Base-by-base conservation (phyloP, 2,888 invertebrate species). In the Phortica okadai region DNA sequence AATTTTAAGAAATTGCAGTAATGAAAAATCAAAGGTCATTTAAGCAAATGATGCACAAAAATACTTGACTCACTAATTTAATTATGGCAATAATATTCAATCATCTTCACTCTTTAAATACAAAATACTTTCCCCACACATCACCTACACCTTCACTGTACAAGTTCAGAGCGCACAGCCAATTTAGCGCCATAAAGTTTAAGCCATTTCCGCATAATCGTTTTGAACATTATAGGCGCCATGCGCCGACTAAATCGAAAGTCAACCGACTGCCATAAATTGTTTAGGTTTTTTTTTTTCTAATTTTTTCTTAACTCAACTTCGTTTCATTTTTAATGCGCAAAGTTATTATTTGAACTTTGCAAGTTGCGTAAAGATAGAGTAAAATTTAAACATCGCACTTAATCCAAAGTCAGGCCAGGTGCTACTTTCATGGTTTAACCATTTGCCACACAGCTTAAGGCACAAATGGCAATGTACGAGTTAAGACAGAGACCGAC, bases 391-490 rank as follows among this genome's bases (percentile, higher is more conserved):
- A 11, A 50, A 50, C 50, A 8, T 50, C 16, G 62, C 33, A 62
- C 62, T 62, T 62, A 16, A 62, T 21, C 62, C n/a, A 11, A 21
- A 16, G 11, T 11, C 25, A 8, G 8, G 62, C 8, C 16, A 62
- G 16, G 62, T 21, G 62, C 25, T 21, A 62, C 62, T 62, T 66
- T 7, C 14, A 5, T 44, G 25, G 14, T 7, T 16, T 21, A 33
- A 66, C 25, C 16, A 33, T 14, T 33, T 41, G 25, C 14, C 7
- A 33, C 33, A 66, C 14, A 66, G 41, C 66, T 41, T 66, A 33
- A 25, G 45, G 54, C 25, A 72, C 33, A 72, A 69, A 69, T 33
- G 54, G 54, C 11, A 72, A 72, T 72, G 41, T 56, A 21, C 67
- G 44, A 67, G 44, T 14, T 42, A 41, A 44, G 41, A 33, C 33